Evolutionary conservation across 30 jellyfish, hydroid and myxozoan genomes (phyloP).

Genomic region (Cassiopea xamachana): DNA sequence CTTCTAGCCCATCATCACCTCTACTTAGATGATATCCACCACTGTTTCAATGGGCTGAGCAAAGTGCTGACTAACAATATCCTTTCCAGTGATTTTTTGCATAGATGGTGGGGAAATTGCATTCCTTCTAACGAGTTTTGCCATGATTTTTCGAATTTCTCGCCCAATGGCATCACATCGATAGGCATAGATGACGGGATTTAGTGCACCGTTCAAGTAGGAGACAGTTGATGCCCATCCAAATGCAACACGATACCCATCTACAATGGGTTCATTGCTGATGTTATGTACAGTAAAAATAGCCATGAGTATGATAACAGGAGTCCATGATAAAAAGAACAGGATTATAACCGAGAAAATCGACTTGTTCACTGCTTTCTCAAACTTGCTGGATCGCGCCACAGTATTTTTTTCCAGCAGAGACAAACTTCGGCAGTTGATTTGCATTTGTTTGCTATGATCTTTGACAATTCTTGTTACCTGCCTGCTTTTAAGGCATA

Average conservation of each 20-base stretch:
- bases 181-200: conserved; percentile 61
- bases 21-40: no score
- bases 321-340: conserved; percentile 63
- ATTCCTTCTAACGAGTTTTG: neutral
- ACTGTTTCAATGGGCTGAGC: no score
- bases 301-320: conserved; percentile 54
- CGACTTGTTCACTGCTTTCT: conserved; percentile 56
- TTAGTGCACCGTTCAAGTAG: conserved; percentile 71
- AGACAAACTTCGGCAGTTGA: neutral
- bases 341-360: conserved; percentile 30
- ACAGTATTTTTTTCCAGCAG: neutral
- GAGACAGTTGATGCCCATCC: conserved; percentile 52
- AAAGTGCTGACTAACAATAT: no score
- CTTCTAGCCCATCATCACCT: no score
- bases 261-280: neutral
- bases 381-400: neutral
- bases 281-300: conserved; percentile 15
- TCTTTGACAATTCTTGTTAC: conserved; percentile 6
- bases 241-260: conserved; percentile 49
- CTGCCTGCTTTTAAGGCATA: conserved; percentile 24
- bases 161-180: conserved; percentile 66
- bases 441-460: conserved; percentile 29
- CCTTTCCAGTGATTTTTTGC: neutral
- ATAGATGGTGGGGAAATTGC: neutral
- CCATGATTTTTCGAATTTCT: conserved; percentile 22